phyloP scores from a whole-genome alignment of 2,797 vertebrate genomes.

The Falco columbarius region DNA sequence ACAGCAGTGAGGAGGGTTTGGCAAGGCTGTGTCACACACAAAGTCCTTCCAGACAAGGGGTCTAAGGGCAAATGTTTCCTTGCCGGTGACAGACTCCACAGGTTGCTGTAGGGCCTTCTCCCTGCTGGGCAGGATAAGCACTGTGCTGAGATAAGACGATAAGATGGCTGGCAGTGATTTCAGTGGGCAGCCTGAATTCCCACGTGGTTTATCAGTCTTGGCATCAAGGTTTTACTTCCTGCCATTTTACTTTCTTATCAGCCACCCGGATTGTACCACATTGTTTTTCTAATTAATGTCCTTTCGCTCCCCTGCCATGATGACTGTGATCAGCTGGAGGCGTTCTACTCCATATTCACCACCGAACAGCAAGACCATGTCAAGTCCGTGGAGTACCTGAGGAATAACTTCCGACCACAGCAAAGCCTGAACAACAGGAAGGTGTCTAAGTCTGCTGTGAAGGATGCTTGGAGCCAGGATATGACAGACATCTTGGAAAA shows the following conservation, averaged over 20 bases:
- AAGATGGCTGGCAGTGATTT: slow-evolving; percentile 69
- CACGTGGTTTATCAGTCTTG: slow-evolving; percentile 33
- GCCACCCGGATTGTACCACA: neutral
- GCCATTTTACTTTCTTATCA: slow-evolving; percentile 50
- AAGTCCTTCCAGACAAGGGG: neutral
- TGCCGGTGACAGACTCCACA: neutral
- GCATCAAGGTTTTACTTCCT: slow-evolving; percentile 45
- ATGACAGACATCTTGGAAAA: slow-evolving; percentile 84
- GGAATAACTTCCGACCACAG: slow-evolving; percentile 94
- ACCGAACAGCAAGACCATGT: slow-evolving; percentile 98
- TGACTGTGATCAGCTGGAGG: slow-evolving; percentile 85
- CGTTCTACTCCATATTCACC: slow-evolving; percentile 98
- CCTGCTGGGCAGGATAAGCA: slow-evolving; percentile 43
- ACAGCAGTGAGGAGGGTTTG: neutral
- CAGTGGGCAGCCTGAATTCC: slow-evolving; percentile 71
- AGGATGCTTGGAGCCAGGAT: slow-evolving; percentile 92
- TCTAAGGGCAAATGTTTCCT: slow-evolving; percentile 6
- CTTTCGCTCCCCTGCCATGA: slow-evolving; percentile 20
- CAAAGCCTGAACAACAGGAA: slow-evolving; percentile 88
- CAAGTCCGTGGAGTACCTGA: slow-evolving; percentile 95
- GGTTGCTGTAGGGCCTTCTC: slow-evolving; percentile 20
- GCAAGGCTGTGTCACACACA: neutral
- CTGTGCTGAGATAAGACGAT: slow-evolving; percentile 67
- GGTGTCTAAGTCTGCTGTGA: slow-evolving; percentile 91
- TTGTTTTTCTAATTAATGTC: slow-evolving; percentile 62